Evolutionary conservation across 2,113 vertebrate genomes (phyloP), one percentile per base, ranked within the genome.

Genomic region (Syngnathoides biaculeatus): DNA sequence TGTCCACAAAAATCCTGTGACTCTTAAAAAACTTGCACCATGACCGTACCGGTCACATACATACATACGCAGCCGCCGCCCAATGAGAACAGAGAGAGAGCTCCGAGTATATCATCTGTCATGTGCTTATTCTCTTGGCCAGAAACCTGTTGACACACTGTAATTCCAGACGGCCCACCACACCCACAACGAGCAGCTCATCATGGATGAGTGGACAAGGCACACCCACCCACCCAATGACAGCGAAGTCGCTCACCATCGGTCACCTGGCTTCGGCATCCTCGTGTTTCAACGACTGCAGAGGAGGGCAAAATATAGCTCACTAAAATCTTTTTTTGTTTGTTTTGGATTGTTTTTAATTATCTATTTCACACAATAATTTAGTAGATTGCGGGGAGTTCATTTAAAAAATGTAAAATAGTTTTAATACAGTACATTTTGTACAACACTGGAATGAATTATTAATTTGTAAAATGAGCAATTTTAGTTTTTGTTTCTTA

Each of bases 91-190:
- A n/a, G n/a, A 65, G 65, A 67, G 66, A 14, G 58, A 20, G n/a
- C n/a, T n/a, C n/a, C n/a, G n/a, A n/a, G n/a, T 68, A 3, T 4
- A 55, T 72, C 70, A 22, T 38, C 65, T 72, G 50, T 50, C 42
- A 5, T 57, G 68, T 68, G 26, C 65, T 47, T 58, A 20, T 50
- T 48, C 48, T 75, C 69, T 19, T 45, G 62, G 47, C 26, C 74
- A 65, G 62, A 65, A 60, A 74, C 26, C 64, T 14, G 50, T 65
- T 68, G 70, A 50, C 76, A 58, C 39, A 9, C 38, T 80, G 81
- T 77, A 83, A 85, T 81, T 87, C 79, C 71, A 88, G 75, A 80
- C 70, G 69, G 53, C 22, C 65, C 65, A 72, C 72, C 67, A 75
- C 75, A 60, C 80, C 76, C 69, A 74, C 80, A 47, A 45, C 56